A percentile compares a stretch with the other conserved stretches of the same genome.
Conservation (phyloP, 2,888 invertebrate genomes). For the Luperina testacea region DNA sequence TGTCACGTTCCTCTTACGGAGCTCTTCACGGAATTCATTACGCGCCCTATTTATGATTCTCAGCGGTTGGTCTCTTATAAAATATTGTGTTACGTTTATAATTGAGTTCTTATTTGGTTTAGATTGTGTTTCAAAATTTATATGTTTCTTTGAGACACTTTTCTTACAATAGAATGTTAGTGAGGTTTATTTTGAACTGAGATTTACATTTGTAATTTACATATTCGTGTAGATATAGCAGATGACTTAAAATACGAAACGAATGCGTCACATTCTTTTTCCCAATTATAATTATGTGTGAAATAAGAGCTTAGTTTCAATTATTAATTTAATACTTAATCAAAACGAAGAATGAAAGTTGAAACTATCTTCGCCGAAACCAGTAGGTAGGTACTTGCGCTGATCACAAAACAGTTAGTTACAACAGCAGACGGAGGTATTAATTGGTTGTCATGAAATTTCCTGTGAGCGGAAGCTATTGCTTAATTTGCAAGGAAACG, state of each 20-base stretch:
- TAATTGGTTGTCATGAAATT: slow-evolving; percentile 64
- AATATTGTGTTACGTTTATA: slow-evolving; percentile 71
- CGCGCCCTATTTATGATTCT: slow-evolving; percentile 73
- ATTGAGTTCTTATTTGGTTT: slow-evolving; percentile 66
- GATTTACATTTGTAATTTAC: slow-evolving; percentile 15
- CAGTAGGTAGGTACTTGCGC: background rate
- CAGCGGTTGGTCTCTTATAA: slow-evolving; percentile 66
- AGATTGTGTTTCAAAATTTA: slow-evolving; percentile 29
- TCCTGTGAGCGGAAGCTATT: slow-evolving; percentile 68
- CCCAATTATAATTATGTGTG: background rate
- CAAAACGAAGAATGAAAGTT: background rate
- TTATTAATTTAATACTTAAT: slow-evolving; percentile 1
- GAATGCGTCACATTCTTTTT: background rate
- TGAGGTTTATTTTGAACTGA: slow-evolving; percentile 2
- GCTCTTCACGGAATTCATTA: slow-evolving; percentile 79
- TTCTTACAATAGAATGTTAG: slow-evolving; percentile 12
- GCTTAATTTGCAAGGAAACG: slow-evolving; percentile 81
- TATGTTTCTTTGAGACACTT: slow-evolving; percentile 27
- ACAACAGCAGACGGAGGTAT: slow-evolving; percentile 28
- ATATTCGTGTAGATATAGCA: background rate
- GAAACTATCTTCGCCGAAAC: slow-evolving; percentile 1
- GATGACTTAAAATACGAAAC: background rate
- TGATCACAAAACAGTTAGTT: slow-evolving; percentile 31
- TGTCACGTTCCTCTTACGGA: slow-evolving; percentile 79
- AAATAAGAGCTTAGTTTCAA: background rate